Percentiles rank a stretch among this genome's conserved stretches.
These are phyloP conservation scores for Diceros bicornis DNA, from an alignment of 2,797 vertebrate species.

Conservation along the genomic window DNA sequence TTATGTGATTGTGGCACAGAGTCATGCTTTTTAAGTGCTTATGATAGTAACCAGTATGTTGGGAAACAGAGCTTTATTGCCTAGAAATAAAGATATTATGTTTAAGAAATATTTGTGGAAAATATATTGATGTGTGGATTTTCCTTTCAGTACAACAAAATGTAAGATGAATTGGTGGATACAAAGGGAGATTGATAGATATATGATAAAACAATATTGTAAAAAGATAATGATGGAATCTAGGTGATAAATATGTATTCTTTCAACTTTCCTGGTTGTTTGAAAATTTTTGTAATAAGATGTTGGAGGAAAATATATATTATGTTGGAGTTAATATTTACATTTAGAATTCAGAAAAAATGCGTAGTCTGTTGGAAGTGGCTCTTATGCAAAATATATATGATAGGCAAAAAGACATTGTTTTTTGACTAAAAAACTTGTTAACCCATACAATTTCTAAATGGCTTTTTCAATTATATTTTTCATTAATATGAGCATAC, in stretches of 20 bases:
- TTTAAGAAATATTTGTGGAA: conserved; percentile 17
- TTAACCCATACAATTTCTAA: conserved; percentile 50
- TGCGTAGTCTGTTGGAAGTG: conserved; percentile 20
- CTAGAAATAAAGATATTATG: conserved; percentile 45
- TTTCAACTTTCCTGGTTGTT: neutral
- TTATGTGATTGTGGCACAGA: neutral
- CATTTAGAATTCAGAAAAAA: neutral
- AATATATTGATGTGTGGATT: conserved; percentile 34
- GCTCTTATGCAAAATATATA: conserved; percentile 20
- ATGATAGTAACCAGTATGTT: conserved; percentile 47
- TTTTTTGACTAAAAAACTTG: conserved; percentile 13
- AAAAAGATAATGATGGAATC: conserved; percentile 8
- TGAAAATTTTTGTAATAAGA: conserved; percentile 44
- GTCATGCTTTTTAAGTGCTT: conserved; percentile 30
- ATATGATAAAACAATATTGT: neutral
- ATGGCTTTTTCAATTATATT: conserved; percentile 32
- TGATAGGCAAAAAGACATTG: neutral
- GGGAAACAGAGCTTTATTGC: conserved; percentile 30
- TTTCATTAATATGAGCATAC: conserved; percentile 18
- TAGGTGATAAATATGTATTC: neutral
- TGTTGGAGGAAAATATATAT: conserved; percentile 64
- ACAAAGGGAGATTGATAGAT: conserved; percentile 77
- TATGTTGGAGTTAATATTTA: neutral
- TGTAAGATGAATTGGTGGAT: conserved; percentile 72
- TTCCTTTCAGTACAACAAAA: conserved; percentile 43